Conservation (phyloP, 2,797 vertebrate genomes). For the Hippoglossus hippoglossus region DNA sequence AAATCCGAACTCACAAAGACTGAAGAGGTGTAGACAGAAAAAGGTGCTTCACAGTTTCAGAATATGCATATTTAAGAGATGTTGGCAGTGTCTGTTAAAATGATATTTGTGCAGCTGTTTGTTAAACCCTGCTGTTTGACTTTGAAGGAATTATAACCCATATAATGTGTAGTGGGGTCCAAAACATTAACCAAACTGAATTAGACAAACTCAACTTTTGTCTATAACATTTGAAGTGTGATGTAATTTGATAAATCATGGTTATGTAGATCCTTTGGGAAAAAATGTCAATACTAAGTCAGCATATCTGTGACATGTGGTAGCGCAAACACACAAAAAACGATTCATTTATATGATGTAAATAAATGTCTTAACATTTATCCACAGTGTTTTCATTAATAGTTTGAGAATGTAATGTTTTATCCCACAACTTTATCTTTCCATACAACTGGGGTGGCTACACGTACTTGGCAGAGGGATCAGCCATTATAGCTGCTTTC, state of each 20-base stretch:
- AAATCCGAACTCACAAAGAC: constrained; percentile 1
- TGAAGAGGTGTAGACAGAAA: not conserved
- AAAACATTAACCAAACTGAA: constrained; percentile 27
- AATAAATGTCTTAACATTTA: constrained; percentile 79
- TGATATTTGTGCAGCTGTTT: constrained; percentile 30
- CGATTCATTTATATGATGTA: constrained; percentile 67
- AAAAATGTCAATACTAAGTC: constrained; percentile 43
- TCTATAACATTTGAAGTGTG: constrained; percentile 34
- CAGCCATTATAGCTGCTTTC: no score
- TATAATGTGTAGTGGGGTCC: constrained; percentile 22
- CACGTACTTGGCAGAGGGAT: no score
- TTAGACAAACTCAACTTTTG: constrained; percentile 15
- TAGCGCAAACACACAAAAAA: constrained; percentile 51
- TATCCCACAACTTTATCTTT: no score
- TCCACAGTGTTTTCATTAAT: constrained; percentile 41
- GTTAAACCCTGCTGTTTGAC: constrained; percentile 21
- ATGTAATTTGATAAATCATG: constrained; percentile 37
- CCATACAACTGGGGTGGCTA: no score
- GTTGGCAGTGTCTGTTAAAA: constrained; percentile 9
- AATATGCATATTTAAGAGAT: constrained; percentile 27
- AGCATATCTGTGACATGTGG: constrained; percentile 54
- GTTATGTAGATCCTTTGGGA: constrained; percentile 42
- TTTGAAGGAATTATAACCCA: constrained; percentile 27
- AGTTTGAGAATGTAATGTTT: not conserved
- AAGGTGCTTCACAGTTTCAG: constrained; percentile 8